Evolutionary conservation across 2,113 vertebrate genomes (phyloP), one percentile per base, ranked within the genome.

Genomic region (Clarias macrocephalus): DNA sequence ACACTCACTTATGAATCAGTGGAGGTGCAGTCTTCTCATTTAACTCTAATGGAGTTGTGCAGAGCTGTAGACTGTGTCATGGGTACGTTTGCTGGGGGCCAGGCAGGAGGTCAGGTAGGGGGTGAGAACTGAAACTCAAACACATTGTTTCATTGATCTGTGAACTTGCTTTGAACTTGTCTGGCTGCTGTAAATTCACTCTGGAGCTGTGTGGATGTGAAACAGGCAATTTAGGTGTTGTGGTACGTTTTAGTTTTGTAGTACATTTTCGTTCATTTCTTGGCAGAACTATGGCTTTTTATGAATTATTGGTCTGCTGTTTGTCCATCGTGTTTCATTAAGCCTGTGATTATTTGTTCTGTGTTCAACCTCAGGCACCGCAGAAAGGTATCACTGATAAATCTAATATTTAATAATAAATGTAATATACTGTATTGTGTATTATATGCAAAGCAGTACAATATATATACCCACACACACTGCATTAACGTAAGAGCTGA

Each of bases 81-180:
- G 70, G 76, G 30, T 77, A 30, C 2, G 28, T 62, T 72, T 68
- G 52, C 37, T 48, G 73, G 84, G 80, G 80, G 85, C 66, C 80
- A 73, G 60, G 28, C 80, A 56, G 80, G 80, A 75, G 73, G 75
- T 81, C 73, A 56, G n/a, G 42, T 33, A 56, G 80, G 57, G 87
- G 62, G 66, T 54, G 70, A 60, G 62, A 54, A 75, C n/a, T 83
- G 62, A 83, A 68, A 57, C 60, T 57, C 7, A 59, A 33, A 65
- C 9, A 66, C 28, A 28, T 56, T 65, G 23, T 21, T 66, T 54
- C 60, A 65, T 12, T 86, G 62, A 54, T 54, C 25, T 2, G 73
- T n/a, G 84, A 60, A 42, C 73, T 73, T 56, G 57, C 57, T 42
- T 16, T 81, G 66, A 82, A 59, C 66, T 80, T 54, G 1, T 68